phyloP scores from a whole-genome alignment of 2,797 vertebrate genomes.

The Fistularia commersonii region DNA sequence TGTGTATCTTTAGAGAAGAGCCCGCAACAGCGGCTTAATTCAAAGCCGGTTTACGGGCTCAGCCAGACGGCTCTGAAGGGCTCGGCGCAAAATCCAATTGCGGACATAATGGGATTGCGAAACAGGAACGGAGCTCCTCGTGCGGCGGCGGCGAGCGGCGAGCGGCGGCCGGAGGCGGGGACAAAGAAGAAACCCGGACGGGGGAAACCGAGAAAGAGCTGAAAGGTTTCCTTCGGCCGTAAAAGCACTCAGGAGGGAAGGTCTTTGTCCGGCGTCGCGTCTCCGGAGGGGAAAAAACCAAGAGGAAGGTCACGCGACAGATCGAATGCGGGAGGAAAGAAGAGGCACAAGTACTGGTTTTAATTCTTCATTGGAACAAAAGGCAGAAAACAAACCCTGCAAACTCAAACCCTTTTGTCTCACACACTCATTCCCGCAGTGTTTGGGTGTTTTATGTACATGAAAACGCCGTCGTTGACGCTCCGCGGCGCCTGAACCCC shows the following conservation, averaged over 20 bases:
- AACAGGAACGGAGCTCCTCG: conserved; percentile 54
- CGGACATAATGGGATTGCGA: conserved; percentile 74
- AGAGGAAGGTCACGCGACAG: conserved; percentile 40
- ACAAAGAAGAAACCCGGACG: conserved; percentile 24
- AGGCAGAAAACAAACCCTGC: conserved; percentile 28
- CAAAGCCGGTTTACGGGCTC: conserved; percentile 78
- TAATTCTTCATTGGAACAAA: conserved; percentile 66
- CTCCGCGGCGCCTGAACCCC: too few relatives aligned
- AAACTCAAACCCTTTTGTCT: too few relatives aligned
- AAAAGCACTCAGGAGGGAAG: conserved; percentile 58
- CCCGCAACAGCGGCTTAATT: conserved; percentile 71
- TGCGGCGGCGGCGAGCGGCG: conserved; percentile 18
- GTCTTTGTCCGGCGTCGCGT: conserved; percentile 43
- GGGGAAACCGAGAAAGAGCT: conserved; percentile 19
- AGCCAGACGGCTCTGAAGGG: conserved; percentile 74
- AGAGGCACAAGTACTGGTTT: conserved; percentile 35
- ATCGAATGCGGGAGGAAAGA: conserved; percentile 1
- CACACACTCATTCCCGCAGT: too few relatives aligned
- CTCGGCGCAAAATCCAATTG: conserved; percentile 76
- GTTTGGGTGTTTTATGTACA: too few relatives aligned
- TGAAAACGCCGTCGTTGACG: too few relatives aligned
- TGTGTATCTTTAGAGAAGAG: conserved; percentile 54
- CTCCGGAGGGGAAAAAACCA: too few relatives aligned
- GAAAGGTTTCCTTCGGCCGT: conserved; percentile 59
- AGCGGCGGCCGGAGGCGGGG: too few relatives aligned